Base-by-base conservation (phyloP, 2,113 vertebrate species). In the Tachysurus fulvidraco region DNA sequence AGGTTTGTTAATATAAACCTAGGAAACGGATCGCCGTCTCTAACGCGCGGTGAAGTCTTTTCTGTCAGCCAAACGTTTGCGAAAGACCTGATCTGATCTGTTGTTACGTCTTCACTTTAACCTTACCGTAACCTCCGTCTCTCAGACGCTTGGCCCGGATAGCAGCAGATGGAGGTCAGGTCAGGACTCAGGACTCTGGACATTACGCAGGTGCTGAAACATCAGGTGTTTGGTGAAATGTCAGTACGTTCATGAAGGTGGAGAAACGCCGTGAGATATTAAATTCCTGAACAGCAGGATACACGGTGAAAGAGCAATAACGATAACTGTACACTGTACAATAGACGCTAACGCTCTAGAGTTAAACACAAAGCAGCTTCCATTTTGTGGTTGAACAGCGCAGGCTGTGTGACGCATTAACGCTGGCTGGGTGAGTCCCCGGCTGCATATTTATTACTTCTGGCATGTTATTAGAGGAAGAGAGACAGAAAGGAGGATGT, bases 161-260 rank as follows among this genome's bases (percentile, higher is more conserved):
- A 79, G 52, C 76, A 79, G 0, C 76, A 36, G 76, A 57, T 30
- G 0, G 52, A 55, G 1, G 1, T 36, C 36, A 36, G 76, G 8
- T 0, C 52, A 21, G 52, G 52, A 30, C 50, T 65, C 57, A 50
- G 7, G 46, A 36, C 54, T 60, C 79, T 13, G 46, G 36, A 60
- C 57, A 73, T 83, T 65, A 64, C 36, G 25, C 54, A 54, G 50
- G 8, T 19, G n/a, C 12, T 30, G n/a, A 78, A 78, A 78, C 54
- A 78, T 30, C 46, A 54, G 50, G 74, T n/a, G 54, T 81, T 62
- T 44, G 67, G 30, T 52, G 36, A 86, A 86, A 86, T 86, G 85
- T 86, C 64, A 74, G 54, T 23, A 36, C 10, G 10, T n/a, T 28
- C 28, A 28, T 77, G 28, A 77, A 77, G 74, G 54, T 7, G 25